These are phyloP conservation scores for Luscinia luscinia DNA, from an alignment of 2,797 vertebrate species.

Conservation along the genomic window DNA sequence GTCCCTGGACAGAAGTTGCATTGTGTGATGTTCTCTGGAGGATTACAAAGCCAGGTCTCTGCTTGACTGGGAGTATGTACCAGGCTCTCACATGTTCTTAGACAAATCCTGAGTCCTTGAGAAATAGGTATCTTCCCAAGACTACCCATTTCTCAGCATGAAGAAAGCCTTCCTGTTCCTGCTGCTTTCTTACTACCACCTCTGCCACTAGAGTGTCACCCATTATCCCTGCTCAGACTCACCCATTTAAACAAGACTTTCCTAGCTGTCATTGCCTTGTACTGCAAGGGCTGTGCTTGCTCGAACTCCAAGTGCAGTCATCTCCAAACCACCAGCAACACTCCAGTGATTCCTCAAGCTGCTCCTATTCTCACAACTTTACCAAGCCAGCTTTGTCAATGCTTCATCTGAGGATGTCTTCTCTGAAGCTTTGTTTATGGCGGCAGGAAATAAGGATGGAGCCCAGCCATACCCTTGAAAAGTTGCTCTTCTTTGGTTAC, in stretches of 20 bases:
- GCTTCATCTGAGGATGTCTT: not conserved
- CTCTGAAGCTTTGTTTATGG: not conserved
- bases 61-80: not conserved
- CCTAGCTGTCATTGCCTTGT: not conserved
- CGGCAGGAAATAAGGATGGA: not conserved
- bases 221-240: not conserved
- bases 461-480: not conserved
- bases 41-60: constrained; percentile 1
- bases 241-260: not conserved
- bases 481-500: not conserved
- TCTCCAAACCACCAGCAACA: not conserved
- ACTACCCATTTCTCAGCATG: not conserved
- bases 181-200: not conserved
- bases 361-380: not conserved
- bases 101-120: not conserved
- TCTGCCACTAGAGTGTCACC: not conserved
- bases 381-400: not conserved
- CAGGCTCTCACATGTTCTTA: not conserved
- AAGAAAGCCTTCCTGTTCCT: not conserved
- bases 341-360: not conserved
- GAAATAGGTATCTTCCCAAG: not conserved
- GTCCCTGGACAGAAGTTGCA: constrained; percentile 13
- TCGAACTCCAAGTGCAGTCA: not conserved
- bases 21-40: not conserved
- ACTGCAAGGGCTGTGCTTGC: not conserved